phyloP scores from a whole-genome alignment of 2,888 invertebrate species.

The Luperina nickerlii region DNA sequence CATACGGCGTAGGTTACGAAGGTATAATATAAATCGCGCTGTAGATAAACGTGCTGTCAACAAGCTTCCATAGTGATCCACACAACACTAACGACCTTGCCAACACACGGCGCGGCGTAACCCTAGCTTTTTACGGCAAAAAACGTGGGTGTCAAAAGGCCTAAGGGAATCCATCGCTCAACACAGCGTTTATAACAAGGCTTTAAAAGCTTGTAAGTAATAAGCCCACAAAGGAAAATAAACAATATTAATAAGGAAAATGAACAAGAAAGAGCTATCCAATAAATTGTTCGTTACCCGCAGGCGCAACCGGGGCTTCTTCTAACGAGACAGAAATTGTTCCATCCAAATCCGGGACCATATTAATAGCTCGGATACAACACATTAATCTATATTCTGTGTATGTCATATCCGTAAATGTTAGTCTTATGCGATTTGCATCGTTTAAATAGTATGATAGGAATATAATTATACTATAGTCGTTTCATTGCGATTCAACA shows the following conservation, averaged over 20 bases:
- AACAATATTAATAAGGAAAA: slow-evolving; percentile 33
- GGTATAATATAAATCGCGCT: too few species aligned
- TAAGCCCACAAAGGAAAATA: slow-evolving; percentile 19
- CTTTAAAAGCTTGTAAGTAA: slow-evolving; percentile 7
- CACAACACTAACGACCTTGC: too few species aligned
- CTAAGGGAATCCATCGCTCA: background rate
- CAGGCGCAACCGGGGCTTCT: slow-evolving; percentile 13
- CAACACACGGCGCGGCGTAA: too few species aligned
- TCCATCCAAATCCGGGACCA: slow-evolving; percentile 29
- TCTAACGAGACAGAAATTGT: slow-evolving; percentile 32
- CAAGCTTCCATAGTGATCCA: too few species aligned
- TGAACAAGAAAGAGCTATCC: background rate
- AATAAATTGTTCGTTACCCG: slow-evolving; percentile 29
- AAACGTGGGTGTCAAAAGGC: too few species aligned
- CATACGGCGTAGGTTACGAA: too few species aligned
- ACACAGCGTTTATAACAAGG: background rate
- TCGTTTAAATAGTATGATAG: background rate
- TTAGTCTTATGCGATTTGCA: slow-evolving; percentile 39
- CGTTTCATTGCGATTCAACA: slow-evolving; percentile 11
- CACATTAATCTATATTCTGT: slow-evolving; percentile 55
- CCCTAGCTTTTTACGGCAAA: too few species aligned
- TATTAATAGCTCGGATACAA: slow-evolving; percentile 50
- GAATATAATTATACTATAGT: background rate
- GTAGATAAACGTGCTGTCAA: too few species aligned
- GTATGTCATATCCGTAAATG: slow-evolving; percentile 60